Conservation (phyloP, 2,113 vertebrate species). For the Colius striatus region DNA sequence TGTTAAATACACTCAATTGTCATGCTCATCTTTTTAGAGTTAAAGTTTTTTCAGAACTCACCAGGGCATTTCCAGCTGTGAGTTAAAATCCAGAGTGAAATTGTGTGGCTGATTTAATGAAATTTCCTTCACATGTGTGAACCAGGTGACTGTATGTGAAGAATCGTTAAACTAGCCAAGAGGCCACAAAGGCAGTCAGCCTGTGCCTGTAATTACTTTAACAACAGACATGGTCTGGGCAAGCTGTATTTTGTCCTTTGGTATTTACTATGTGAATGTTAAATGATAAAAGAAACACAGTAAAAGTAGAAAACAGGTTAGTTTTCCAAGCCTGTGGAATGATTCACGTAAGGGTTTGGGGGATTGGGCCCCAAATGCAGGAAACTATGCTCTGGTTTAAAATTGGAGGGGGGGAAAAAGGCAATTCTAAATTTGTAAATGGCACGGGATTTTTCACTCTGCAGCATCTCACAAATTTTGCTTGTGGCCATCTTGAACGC, state of each 20-base stretch:
- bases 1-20: neutral
- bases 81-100: neutral
- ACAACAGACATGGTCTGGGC: neutral
- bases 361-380: neutral
- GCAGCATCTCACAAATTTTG: neutral
- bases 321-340: neutral
- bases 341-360: neutral
- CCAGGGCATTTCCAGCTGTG: neutral
- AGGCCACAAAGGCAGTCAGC: neutral
- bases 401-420: neutral
- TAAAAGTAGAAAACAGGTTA: neutral
- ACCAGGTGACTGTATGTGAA: neutral
- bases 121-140: neutral
- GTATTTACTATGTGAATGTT: neutral
- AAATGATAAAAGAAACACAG: neutral
- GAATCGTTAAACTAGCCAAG: neutral
- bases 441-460: neutral
- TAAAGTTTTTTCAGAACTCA: neutral
- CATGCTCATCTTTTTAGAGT: neutral
- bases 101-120: neutral
- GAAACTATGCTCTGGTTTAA: neutral
- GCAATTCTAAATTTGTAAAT: neutral
- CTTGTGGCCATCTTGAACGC: slow-evolving; percentile 35
- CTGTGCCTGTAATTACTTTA: neutral
- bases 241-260: slow-evolving; percentile 5